phyloP scores from a whole-genome alignment of 2,797 vertebrate genomes.

The Melanogrammus aeglefinus region DNA sequence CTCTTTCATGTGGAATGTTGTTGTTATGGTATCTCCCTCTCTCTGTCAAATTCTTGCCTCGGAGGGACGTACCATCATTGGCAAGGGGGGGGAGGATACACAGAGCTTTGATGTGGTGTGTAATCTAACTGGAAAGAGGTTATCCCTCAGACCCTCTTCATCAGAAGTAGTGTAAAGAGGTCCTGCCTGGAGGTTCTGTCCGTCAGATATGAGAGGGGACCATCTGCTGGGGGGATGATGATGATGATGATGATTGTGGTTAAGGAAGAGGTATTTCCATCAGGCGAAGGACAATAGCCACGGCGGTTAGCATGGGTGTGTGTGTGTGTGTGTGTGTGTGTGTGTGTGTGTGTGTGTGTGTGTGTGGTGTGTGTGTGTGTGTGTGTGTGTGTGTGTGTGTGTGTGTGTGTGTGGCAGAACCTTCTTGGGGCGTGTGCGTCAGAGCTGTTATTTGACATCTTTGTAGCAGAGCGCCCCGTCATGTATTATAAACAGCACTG shows the following conservation, averaged over 20 bases:
- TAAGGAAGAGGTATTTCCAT: conserved; percentile 44
- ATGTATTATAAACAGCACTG: too few relatives aligned
- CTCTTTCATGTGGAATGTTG: conserved; percentile 54
- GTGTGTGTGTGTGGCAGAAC: too few relatives aligned
- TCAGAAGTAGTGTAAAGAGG: conserved; percentile 51
- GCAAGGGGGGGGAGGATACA: conserved; percentile 4
- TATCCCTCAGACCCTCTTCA: conserved; percentile 48
- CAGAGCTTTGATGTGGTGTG: conserved; percentile 60
- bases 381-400: too few relatives aligned
- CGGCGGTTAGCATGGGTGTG: too few relatives aligned
- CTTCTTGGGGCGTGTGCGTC: too few relatives aligned
- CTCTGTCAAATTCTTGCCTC: conserved; percentile 57
- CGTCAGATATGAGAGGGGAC: conserved; percentile 49
- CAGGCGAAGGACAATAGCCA: conserved; percentile 16
- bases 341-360: too few relatives aligned
- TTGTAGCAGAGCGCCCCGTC: too few relatives aligned
- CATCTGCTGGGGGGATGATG: conserved; percentile 56
- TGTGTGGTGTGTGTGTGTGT: too few relatives aligned
- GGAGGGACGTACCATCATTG: conserved; percentile 41
- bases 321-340: too few relatives aligned
- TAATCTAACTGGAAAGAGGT: conserved; percentile 46
- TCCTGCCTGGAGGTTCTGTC: conserved; percentile 51
- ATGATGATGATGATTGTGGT: conserved; percentile 30
- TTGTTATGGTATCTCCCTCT: conserved; percentile 57
- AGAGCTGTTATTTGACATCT: too few relatives aligned